Base-by-base conservation (phyloP, 2,797 vertebrate species). In the Trachops cirrhosus region DNA sequence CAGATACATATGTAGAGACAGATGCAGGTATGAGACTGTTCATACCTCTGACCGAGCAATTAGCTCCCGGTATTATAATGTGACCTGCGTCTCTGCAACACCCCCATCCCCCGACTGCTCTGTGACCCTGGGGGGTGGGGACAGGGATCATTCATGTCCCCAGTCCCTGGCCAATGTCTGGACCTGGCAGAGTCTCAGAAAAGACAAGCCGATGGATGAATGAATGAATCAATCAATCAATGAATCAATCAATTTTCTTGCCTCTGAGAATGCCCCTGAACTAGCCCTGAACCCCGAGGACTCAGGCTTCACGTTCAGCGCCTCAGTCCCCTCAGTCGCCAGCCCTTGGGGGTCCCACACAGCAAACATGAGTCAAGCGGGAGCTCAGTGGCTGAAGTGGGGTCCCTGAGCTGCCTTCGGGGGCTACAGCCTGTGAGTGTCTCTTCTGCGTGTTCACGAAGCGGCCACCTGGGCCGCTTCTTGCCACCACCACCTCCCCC, bases 141-240 rank as follows among this genome's bases (percentile, higher is more conserved):
- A 0, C 0, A 15, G 21, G 32, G 6, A 11, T 59, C 3, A 7
- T 26, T 26, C 54, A 59, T 59, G 15, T 67, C 39, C n/a, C 67
- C 52, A 93, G 54, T 22, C 19, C 62, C 37, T 52, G 52, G 32
- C 32, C 24, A 77, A 37, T 34, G 48, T 54, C 68, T 22, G 24
- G 9, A 57, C n/a, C 26, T 22, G 19, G 21, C n/a, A 46, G 50
- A 62, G n/a, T 34, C 26, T 95, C 79, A 54, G 52, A 71, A 74
- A 93, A 95, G 39, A 21, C 16, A 68, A 73, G 12, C 84, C 29
- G 84, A 83, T 78, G 44, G 46, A 22, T 41, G 15, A 82, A 82
- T 29, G 6, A 59, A 22, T n/a, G 37, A 82, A 68, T 73, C 9
- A 82, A 68, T 73, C 6, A 64, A n/a, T 9, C 4, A 73, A 48